Evolutionary conservation across 1,140 invertebrate genomes (phyloP).

Genomic region (Lepeophtheirus salmonis): DNA sequence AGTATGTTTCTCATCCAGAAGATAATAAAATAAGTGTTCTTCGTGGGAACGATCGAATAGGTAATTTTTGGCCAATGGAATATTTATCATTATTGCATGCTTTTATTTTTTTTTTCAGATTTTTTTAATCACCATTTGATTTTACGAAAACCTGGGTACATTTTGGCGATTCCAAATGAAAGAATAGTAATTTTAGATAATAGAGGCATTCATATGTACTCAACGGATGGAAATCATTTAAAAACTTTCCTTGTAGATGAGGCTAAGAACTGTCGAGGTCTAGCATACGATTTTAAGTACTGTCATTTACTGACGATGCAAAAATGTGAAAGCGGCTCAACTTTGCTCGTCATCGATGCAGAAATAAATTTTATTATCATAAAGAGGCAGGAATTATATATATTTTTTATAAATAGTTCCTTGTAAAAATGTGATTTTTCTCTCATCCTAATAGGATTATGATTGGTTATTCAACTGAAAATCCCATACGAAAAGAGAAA

Average conservation of each 20-base stretch:
- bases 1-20: background rate
- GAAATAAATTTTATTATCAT: background rate
- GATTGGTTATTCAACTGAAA: background rate
- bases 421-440: background rate
- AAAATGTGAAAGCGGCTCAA: background rate
- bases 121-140: background rate
- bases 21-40: background rate
- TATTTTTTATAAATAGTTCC: background rate
- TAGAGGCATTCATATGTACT: background rate
- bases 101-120: background rate
- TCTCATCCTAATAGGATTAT: background rate
- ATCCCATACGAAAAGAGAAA: background rate
- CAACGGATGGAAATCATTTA: background rate
- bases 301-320: background rate
- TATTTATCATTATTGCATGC: background rate
- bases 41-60: background rate
- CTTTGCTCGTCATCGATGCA: background rate
- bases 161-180: background rate
- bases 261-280: background rate
- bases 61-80: no score
- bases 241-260: background rate
- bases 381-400: background rate
- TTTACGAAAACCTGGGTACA: background rate
- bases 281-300: background rate
- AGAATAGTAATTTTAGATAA: background rate